Evolutionary conservation across 2,113 vertebrate species (phyloP).

Genomic region (Toxotes chatareus): DNA sequence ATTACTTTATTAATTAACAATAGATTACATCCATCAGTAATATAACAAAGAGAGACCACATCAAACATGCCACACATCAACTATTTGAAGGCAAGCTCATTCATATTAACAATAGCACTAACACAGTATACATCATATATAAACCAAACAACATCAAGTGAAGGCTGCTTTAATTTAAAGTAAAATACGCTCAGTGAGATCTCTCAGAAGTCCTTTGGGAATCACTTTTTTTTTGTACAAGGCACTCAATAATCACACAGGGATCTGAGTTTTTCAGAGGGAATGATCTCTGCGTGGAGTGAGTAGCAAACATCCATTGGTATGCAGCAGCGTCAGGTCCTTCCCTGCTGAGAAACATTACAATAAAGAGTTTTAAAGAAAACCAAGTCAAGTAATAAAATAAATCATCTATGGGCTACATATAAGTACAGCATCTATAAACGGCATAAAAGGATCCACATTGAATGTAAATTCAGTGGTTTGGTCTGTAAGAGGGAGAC

Average conservation of each 20-base stretch:
- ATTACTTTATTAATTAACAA: slow-evolving; percentile 45
- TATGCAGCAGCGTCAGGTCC: slow-evolving; percentile 16
- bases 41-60: background rate
- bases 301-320: slow-evolving; percentile 29
- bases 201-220: slow-evolving; percentile 52
- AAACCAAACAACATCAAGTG: slow-evolving; percentile 39
- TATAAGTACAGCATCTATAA: too few species aligned
- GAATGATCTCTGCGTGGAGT: slow-evolving; percentile 46
- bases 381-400: background rate
- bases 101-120: slow-evolving; percentile 36
- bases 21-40: background rate
- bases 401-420: background rate
- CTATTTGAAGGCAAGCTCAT: slow-evolving; percentile 10
- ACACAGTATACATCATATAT: slow-evolving; percentile 54
- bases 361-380: background rate
- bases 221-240: slow-evolving; percentile 61
- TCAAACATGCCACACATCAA: slow-evolving; percentile 19
- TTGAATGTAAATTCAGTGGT: background rate
- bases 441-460: background rate
- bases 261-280: slow-evolving; percentile 34
- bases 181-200: slow-evolving; percentile 52
- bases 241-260: slow-evolving; percentile 53
- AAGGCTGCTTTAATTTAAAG: slow-evolving; percentile 34
- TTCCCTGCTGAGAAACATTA: slow-evolving; percentile 35
- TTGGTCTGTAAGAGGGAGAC: background rate